Percentiles rank a stretch among this genome's conserved stretches.
Evolutionary conservation across 1,140 invertebrate genomes (phyloP).

Genomic region (Lasioglossum baleicum): DNA sequence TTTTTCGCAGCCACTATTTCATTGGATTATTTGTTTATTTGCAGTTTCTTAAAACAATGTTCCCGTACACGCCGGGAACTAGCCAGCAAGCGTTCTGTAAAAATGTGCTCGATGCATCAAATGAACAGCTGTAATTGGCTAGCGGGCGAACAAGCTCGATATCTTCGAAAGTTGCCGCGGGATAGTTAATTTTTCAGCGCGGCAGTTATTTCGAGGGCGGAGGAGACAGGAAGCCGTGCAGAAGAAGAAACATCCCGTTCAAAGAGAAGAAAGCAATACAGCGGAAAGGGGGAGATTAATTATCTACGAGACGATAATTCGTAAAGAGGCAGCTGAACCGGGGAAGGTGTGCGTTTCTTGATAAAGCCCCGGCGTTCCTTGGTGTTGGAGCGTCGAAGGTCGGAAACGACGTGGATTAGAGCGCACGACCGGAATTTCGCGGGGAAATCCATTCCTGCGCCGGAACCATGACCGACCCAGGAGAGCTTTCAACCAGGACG

Average conservation of each 20-base stretch:
- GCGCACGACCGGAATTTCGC: constrained; percentile 59
- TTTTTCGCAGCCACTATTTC: no score
- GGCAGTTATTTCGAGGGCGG: neutral
- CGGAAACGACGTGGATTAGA: constrained; percentile 56
- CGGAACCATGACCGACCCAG: constrained; percentile 61
- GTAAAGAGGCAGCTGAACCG: constrained; percentile 13
- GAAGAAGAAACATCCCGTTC: constrained; percentile 18
- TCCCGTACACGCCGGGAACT: no score
- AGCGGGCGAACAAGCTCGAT: no score
- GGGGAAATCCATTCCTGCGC: constrained; percentile 58
- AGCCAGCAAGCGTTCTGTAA: no score
- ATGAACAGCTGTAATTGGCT: no score
- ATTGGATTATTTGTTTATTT: no score
- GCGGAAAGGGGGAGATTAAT: constrained; percentile 35
- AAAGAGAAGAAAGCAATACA: constrained; percentile 26
- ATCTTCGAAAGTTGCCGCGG: no score
- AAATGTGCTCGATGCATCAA: no score
- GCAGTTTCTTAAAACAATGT: no score
- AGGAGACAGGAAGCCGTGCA: neutral
- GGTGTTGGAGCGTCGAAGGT: constrained; percentile 53
- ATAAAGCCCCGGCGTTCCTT: constrained; percentile 40
- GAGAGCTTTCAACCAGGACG: constrained; percentile 59
- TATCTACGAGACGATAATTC: constrained; percentile 51
- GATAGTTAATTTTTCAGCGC: no score
- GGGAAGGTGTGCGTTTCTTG: constrained; percentile 22